Evolutionary conservation across 1,140 invertebrate genomes (phyloP).

Genomic region (Metaphire vulgaris): DNA sequence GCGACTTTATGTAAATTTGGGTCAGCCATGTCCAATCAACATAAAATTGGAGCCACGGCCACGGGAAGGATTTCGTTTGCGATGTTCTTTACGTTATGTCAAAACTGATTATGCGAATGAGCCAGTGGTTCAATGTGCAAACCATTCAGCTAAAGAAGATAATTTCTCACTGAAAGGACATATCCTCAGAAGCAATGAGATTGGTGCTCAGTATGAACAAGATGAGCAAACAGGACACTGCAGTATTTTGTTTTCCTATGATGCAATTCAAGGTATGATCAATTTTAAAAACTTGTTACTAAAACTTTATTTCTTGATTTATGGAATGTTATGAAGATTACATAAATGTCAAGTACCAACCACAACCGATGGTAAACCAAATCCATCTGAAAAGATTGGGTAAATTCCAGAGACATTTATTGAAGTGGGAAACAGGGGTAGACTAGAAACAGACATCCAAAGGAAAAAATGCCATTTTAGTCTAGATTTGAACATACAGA

Average conservation of each 20-base stretch:
- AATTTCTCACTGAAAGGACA: background rate
- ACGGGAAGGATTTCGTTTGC: background rate
- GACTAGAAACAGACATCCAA: too few relatives aligned
- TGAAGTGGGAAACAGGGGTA: too few relatives aligned
- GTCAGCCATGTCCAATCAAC: background rate
- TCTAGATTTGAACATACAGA: too few relatives aligned
- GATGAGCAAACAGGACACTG: background rate
- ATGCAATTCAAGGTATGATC: background rate
- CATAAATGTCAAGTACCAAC: too few relatives aligned
- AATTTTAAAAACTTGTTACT: too few relatives aligned
- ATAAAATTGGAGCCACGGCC: background rate
- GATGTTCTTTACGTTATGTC: background rate
- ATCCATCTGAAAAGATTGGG: too few relatives aligned
- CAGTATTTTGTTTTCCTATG: background rate
- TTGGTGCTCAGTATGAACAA: background rate
- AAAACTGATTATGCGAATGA: background rate
- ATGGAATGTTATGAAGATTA: too few relatives aligned
- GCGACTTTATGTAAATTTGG: background rate
- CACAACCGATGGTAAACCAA: too few relatives aligned
- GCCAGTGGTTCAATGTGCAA: background rate
- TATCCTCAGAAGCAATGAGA: background rate
- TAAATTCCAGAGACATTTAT: too few relatives aligned
- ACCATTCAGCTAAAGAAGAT: background rate
- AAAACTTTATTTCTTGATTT: too few relatives aligned
- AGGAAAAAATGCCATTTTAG: too few relatives aligned